phyloP scores from a whole-genome alignment of 2,888 invertebrate genomes.

The Amphimallon solstitiale region DNA sequence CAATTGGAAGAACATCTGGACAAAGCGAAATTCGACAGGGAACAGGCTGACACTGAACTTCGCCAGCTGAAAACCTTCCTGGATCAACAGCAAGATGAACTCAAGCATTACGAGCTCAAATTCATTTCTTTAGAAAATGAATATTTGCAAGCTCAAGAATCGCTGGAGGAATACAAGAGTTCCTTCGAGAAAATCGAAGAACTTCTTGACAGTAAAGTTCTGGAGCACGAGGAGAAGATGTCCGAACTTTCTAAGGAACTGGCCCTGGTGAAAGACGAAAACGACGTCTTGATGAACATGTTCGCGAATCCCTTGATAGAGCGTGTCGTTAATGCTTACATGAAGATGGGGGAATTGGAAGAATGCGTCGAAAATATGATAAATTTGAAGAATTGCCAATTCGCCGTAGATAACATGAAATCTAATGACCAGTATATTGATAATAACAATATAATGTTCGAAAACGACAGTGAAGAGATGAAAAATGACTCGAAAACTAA shows the following conservation, averaged over 20 bases:
- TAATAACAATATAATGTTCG: constrained; percentile 9
- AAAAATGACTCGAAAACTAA: background rate
- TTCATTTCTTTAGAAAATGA: constrained; percentile 30
- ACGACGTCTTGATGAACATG: constrained; percentile 10
- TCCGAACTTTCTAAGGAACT: constrained; percentile 11
- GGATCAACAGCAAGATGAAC: constrained; percentile 12
- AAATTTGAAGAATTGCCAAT: constrained; percentile 2
- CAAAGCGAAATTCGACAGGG: background rate
- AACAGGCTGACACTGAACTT: constrained; percentile 8
- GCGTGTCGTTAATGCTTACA: constrained; percentile 13
- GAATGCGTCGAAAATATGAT: constrained; percentile 23
- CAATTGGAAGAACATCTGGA: constrained; percentile 7
- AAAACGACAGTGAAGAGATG: constrained; percentile 6
- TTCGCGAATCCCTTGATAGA: constrained; percentile 6
- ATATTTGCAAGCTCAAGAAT: constrained; percentile 26
- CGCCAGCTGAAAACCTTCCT: constrained; percentile 6
- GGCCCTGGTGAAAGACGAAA: constrained; percentile 7
- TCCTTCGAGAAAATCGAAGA: constrained; percentile 31
- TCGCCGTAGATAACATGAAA: background rate
- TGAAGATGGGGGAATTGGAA: constrained; percentile 28
- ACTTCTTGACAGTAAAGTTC: constrained; percentile 16
- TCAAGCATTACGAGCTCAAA: constrained; percentile 25
- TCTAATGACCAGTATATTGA: constrained; percentile 14
- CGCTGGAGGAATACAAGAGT: constrained; percentile 18
- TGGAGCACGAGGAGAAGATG: constrained; percentile 22